Conservation (phyloP, 2,113 vertebrate species). For the Muntiacus reevesi region DNA sequence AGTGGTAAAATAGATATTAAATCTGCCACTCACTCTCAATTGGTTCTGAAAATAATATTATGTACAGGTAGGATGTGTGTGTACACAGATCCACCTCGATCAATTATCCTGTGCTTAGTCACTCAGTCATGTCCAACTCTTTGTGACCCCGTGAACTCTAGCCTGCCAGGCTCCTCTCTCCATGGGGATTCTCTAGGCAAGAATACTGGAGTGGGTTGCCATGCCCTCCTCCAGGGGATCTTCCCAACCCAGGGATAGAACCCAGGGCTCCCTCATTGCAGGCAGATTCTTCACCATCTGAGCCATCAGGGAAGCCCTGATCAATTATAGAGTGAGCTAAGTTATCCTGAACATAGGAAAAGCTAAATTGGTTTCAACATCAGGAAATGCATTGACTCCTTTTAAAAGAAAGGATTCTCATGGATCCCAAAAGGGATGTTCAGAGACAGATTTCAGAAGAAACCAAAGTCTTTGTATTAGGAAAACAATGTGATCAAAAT, state of each 20-base stretch:
- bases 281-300: neutral
- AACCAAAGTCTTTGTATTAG: neutral
- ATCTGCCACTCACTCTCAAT: neutral
- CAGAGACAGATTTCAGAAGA: neutral
- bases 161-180: neutral
- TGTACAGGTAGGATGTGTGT: neutral
- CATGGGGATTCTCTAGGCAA: neutral
- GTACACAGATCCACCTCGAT: neutral
- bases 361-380: neutral
- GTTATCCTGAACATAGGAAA: neutral
- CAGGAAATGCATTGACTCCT: neutral
- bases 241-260: neutral
- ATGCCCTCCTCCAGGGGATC: neutral
- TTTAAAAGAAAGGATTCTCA: neutral
- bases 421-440: neutral
- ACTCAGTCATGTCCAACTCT: neutral
- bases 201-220: neutral
- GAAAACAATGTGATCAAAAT: neutral
- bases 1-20: neutral
- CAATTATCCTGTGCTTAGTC: neutral
- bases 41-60: neutral
- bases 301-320: neutral
- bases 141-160: neutral
- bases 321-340: neutral
- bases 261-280: fast-evolving